Conservation (phyloP, 2,888 invertebrate species). For the Trichopria drosophilae region DNA sequence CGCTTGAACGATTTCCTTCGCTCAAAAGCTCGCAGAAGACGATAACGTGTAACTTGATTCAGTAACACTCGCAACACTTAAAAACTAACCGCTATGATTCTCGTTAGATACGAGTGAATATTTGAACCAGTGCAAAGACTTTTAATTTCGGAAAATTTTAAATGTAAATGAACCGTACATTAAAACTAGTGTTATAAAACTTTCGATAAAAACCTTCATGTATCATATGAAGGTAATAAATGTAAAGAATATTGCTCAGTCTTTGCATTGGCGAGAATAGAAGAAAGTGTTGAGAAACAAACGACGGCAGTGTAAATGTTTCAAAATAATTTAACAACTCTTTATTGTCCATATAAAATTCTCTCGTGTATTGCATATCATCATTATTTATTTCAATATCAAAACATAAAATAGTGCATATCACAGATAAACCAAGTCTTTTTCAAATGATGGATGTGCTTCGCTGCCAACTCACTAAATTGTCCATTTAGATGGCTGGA, state of each 20-base stretch:
- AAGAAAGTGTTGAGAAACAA: constrained; percentile 25
- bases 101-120: constrained; percentile 1
- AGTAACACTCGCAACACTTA: constrained; percentile 40
- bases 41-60: too few relatives aligned
- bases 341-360: constrained; percentile 29
- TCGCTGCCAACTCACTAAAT: too few relatives aligned
- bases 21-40: too few relatives aligned
- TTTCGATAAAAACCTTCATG: background rate
- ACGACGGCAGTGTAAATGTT: constrained; percentile 26
- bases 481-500: too few relatives aligned
- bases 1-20: background rate
- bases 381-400: constrained; percentile 18
- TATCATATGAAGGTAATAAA: too few relatives aligned
- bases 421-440: too few relatives aligned
- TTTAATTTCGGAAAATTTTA: background rate
- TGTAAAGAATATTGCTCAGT: too few relatives aligned
- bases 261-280: too few relatives aligned
- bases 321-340: constrained; percentile 24
- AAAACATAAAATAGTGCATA: too few relatives aligned
- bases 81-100: constrained; percentile 26
- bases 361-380: constrained; percentile 22
- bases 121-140: constrained; percentile 5
- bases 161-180: background rate
- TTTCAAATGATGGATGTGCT: too few relatives aligned
- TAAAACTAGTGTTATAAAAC: too few relatives aligned